Evolutionary conservation across 2,888 invertebrate species (phyloP), one percentile per base, ranked within the genome.

Genomic region (Lycaena phlaeas): DNA sequence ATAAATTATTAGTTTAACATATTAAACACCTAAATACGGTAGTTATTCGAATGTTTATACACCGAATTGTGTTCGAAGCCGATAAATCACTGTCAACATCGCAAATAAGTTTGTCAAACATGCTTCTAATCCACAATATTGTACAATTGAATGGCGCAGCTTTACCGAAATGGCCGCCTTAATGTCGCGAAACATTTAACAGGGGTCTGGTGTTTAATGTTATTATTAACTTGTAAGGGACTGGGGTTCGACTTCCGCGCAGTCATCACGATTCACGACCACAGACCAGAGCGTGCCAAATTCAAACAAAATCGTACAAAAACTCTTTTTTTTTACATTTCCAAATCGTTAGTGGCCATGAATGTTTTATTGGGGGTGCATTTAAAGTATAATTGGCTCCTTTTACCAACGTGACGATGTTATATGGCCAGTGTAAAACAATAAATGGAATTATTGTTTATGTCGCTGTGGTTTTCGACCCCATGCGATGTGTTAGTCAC

Each of bases 361-460:
- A 82, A 78, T 68, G 72, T 67, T 82, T 79, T 81, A 82, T 78
- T 76, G 69, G 65, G 68, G 73, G 67, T 63, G 61, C 71, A 70
- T 78, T 79, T 67, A 63, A 50, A 46, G 67, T 64, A 67, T 71
- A 62, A 75, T 73, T 68, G 64, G 62, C 43, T 60, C 57, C 66
- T 63, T 64, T 76, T 68, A 66, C 68, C 53, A 50, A 56, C 26
- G 64, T 61, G 69, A 65, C 68, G 53, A 66, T 64, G 74, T 72
- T 79, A 71, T 79, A 81, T 73, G 62, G 66, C 61, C 59, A 73
- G 67, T 65, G 74, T 82, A 78, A 82, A 82, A 82, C 74, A 78
- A 81, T 82, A 78, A 81, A 81, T 75, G 69, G 68, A 58, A 46
- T 52, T 58, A 74, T 78, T 77, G 78, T 79, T 77, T 76, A 73